These are phyloP conservation scores for Netelia fuscicornis DNA, from an alignment of 2,888 invertebrate genomes.

Conservation along the genomic window DNA sequence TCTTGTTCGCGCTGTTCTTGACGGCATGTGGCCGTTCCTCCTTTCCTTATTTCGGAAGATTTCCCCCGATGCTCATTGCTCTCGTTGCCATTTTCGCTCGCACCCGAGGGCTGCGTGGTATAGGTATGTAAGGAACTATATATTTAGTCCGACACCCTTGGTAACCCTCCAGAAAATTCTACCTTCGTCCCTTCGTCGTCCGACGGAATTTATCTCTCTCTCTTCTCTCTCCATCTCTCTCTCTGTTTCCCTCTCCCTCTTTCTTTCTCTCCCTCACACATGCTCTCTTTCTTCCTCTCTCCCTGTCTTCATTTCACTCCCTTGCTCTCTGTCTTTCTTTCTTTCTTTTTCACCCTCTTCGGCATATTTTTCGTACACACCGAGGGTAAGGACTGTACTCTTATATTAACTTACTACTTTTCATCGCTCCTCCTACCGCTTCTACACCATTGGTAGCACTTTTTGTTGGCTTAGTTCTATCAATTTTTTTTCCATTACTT, in stretches of 20 bases:
- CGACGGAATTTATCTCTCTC: slow-evolving; percentile 7
- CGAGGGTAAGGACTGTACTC: background rate
- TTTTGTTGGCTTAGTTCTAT: background rate
- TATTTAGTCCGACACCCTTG: slow-evolving; percentile 53
- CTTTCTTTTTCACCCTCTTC: background rate
- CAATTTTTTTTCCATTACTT: background rate
- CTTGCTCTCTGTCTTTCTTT: background rate
- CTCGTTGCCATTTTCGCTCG: slow-evolving; percentile 66
- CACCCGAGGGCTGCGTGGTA: slow-evolving; percentile 34
- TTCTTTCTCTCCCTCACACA: background rate
- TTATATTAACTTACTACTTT: slow-evolving; percentile 6
- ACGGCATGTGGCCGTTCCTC: slow-evolving; percentile 28
- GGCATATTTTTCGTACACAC: background rate
- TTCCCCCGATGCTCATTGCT: slow-evolving; percentile 81
- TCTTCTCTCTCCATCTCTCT: background rate
- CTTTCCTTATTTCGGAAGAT: slow-evolving; percentile 78
- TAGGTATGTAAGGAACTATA: slow-evolving; percentile 21
- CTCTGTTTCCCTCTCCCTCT: background rate
- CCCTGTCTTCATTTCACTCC: background rate
- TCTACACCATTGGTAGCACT: background rate
- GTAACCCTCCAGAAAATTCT: slow-evolving; percentile 43
- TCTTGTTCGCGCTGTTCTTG: slow-evolving; percentile 42
- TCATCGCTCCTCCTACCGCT: background rate
- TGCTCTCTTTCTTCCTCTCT: background rate
- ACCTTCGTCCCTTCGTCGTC: slow-evolving; percentile 5